Conservation (phyloP, 1,140 invertebrate species). For the Cheumatopsyche charites region DNA sequence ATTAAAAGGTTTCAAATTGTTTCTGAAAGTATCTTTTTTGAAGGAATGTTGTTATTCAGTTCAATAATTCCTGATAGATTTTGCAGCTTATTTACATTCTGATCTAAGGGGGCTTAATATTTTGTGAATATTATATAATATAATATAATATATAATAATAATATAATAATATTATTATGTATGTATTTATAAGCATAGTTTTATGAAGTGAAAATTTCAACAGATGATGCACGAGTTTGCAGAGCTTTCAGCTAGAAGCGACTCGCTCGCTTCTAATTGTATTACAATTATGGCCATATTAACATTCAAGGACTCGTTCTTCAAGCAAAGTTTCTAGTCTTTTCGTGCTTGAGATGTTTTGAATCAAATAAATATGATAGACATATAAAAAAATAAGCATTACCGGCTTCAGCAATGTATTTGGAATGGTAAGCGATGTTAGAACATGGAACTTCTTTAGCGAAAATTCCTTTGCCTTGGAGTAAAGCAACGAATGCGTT, state of each 20-base stretch:
- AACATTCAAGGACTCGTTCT: constrained; percentile 7
- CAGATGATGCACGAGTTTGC: constrained; percentile 12
- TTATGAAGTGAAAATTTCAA: constrained; percentile 17
- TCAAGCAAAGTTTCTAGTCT: constrained; percentile 46
- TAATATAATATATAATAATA: no score
- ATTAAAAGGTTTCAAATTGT: background rate
- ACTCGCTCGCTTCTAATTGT: constrained; percentile 10
- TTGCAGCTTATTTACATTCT: background rate
- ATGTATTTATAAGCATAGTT: background rate
- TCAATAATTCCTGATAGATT: background rate
- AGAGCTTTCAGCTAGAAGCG: background rate
- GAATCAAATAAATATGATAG: constrained; percentile 61
- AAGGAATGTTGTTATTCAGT: background rate
- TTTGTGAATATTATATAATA: no score
- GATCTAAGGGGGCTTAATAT: background rate
- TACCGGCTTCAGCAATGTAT: constrained; percentile 75
- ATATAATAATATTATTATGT: no score
- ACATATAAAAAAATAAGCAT: background rate
- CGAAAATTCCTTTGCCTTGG: constrained; percentile 78
- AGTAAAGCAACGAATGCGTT: constrained; percentile 72
- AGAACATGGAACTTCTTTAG: constrained; percentile 78
- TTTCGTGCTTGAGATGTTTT: constrained; percentile 73
- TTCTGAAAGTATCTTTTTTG: no score
- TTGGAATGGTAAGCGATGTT: constrained; percentile 86
- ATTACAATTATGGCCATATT: constrained; percentile 17